phyloP scores from a whole-genome alignment of 2,113 vertebrate genomes.

The Ceratotherium simum region DNA sequence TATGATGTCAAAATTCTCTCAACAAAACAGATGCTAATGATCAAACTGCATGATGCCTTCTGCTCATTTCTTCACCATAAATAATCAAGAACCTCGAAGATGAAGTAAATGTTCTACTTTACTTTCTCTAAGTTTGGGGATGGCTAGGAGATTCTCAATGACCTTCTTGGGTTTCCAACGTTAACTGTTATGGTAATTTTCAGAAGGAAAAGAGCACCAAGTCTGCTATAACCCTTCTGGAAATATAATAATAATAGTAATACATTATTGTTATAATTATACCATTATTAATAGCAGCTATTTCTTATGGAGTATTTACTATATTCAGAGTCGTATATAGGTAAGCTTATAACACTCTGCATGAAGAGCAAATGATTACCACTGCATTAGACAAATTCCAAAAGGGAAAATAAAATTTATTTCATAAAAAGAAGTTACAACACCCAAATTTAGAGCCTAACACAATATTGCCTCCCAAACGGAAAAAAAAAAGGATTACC shows the following conservation, averaged over 20 bases:
- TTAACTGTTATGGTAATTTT: background rate
- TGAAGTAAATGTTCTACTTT: background rate
- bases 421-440: background rate
- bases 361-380: background rate
- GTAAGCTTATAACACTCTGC: background rate
- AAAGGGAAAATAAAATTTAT: conserved; percentile 11
- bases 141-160: background rate
- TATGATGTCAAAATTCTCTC: conserved; percentile 53
- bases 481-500: no score
- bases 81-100: background rate
- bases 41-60: background rate
- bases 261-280: background rate
- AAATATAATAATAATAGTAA: background rate
- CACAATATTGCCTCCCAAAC: background rate
- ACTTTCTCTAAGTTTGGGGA: background rate
- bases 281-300: background rate
- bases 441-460: background rate
- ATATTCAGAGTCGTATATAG: background rate
- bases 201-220: background rate
- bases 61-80: conserved; percentile 30
- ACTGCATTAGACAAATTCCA: background rate
- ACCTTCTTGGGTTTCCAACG: background rate
- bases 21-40: conserved; percentile 51
- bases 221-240: background rate
- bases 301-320: background rate